Percentiles rank a stretch among this genome's conserved stretches.
These are phyloP conservation scores for Australoheros scitulus DNA, from an alignment of 2,113 vertebrate species.

Conservation along the genomic window DNA sequence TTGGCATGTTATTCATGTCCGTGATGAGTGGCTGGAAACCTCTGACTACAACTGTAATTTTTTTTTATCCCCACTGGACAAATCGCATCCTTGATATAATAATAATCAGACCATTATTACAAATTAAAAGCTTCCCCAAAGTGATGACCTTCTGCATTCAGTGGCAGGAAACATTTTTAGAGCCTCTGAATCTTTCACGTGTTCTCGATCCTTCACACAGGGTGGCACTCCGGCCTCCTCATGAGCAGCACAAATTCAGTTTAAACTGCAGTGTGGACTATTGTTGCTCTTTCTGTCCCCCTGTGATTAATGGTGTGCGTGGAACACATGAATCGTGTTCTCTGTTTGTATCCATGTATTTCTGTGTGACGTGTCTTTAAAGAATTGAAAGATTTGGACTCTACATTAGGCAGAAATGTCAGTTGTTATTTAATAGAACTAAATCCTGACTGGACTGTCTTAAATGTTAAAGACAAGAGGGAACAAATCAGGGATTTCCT, in stretches of 20 bases:
- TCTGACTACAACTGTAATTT: too few species aligned
- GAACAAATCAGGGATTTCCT: not conserved
- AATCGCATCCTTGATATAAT: not conserved
- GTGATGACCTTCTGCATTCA: too few species aligned
- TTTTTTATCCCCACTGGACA: not conserved
- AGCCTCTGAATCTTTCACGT: too few species aligned
- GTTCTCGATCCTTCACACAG: too few species aligned
- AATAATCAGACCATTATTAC: not conserved
- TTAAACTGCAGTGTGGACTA: not conserved
- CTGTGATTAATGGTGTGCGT: too few species aligned
- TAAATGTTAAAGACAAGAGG: not conserved
- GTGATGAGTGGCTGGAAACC: too few species aligned
- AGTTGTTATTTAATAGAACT: too few species aligned
- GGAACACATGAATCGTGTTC: not conserved
- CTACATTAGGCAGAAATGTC: not conserved
- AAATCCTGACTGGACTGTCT: not conserved
- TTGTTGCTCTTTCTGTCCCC: too few species aligned
- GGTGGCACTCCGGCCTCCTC: too few species aligned
- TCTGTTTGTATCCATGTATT: fast-evolving
- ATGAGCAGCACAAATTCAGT: not conserved
- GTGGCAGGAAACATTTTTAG: too few species aligned
- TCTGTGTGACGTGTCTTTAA: not conserved
- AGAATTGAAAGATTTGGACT: not conserved
- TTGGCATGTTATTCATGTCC: too few species aligned
- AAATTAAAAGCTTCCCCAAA: not conserved